These are phyloP conservation scores for Piscicola geometra DNA, from an alignment of 2,888 invertebrate genomes.

Conservation along the genomic window DNA sequence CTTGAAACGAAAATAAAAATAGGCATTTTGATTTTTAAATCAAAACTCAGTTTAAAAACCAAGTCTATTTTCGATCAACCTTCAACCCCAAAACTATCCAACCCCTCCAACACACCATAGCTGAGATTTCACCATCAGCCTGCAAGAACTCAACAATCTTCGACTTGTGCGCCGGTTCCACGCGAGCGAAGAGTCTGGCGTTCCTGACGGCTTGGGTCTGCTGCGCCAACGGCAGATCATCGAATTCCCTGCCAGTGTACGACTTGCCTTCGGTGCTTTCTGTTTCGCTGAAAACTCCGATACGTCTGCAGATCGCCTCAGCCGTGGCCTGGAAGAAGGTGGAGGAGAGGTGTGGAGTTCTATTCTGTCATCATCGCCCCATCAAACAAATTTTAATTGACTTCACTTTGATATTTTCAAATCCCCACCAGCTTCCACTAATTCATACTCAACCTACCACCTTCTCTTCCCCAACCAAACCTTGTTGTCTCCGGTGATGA, in stretches of 20 bases:
- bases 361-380: background rate
- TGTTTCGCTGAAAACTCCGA: constrained; percentile 91
- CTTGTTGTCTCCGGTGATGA: constrained; percentile 55
- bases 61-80: no score
- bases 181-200: constrained; percentile 90
- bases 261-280: constrained; percentile 89
- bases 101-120: constrained; percentile 88
- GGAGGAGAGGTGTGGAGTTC: background rate
- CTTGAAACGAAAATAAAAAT: background rate
- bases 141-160: constrained; percentile 98
- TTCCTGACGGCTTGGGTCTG: constrained; percentile 81
- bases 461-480: no score
- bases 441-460: constrained; percentile 99
- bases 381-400: constrained; percentile 66
- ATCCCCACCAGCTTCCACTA: background rate
- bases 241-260: constrained; percentile 98
- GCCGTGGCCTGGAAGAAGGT: constrained; percentile 71
- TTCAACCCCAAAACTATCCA: no score
- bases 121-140: constrained; percentile 92
- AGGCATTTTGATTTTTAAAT: no score
- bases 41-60: no score
- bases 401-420: background rate
- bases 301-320: constrained; percentile 98
- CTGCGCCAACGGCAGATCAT: constrained; percentile 89
- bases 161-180: constrained; percentile 98